Evolutionary conservation across 2,113 vertebrate species (phyloP), one percentile per base, ranked within the genome.

Genomic region (Rana temporaria): DNA sequence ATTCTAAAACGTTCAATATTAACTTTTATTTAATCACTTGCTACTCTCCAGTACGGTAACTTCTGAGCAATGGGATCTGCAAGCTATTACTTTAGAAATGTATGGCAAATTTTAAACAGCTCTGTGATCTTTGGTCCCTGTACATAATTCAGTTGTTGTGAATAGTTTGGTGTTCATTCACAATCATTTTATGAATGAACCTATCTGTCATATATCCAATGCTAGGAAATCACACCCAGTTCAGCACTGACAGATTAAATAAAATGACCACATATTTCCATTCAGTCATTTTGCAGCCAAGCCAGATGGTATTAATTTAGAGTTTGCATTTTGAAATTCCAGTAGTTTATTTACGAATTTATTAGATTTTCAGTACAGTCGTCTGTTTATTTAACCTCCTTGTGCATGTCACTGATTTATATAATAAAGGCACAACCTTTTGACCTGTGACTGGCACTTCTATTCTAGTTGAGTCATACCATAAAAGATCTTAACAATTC

Each of bases 351-450:
- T 38, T 57, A 26, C n/a, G 34, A 42, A 75, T 75, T 75, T 62
- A 75, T 75, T 75, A 62, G 72, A 75, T 75, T 75, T 75, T n/a
- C 72, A 75, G 59, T 75, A 75, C 19, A 60, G 57, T 18, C 57
- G 56, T 62, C 30, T 80, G 65, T 59, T 59, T 59, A 59, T 60
- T 42, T 80, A 70, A 70, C 78, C 42, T 70, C n/a, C 67, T 72
- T 42, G 6, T 20, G 38, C 67, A 55, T 60, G 79, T 62, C 67
- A 80, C 55, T 70, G 79, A 72, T 81, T 72, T 72, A 80, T 42
- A 81, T 56, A 20, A 32, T 53, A 18, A 65, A 32, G 80, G 15
- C n/a, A 59, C 18, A 63, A 34, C 62, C 48, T 60, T 75, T 17
- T 66, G 48, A 74, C 70, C 80, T 65, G 59, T 19, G 12, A 55